Base-by-base conservation (phyloP, 1,140 invertebrate genomes). In the Orchestia grillus region DNA sequence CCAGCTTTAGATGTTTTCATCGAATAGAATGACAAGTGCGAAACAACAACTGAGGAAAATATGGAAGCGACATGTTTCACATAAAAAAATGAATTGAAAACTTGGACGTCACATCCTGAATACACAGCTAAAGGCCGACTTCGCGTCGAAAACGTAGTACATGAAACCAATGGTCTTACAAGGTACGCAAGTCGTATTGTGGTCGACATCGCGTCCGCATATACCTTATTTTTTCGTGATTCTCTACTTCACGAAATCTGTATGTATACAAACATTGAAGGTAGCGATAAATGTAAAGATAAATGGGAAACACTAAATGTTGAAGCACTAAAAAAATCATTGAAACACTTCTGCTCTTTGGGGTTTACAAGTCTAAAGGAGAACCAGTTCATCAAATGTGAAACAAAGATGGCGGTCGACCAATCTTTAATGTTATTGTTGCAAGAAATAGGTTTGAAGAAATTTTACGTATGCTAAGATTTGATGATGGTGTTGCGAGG, bases 361-460 rank as follows among this genome's bases (percentile, higher is more conserved):
- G 94, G 4, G 94, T 95, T 6, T 95, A 95, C 47, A 95, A 95
- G 40, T 95, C 94, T 77, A 95, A 95, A 95, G 94, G 94, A 95
- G 94, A 95, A 95, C 45, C 94, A 95, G 94, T 95, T 95, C 45
- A 95, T 95, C 94, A 95, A 77, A 4, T 95, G 40, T 95, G 94
- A 36, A 95, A 36, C 40, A 95, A 95, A 42, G 6, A 77, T 77
- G 42, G 40, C 40, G 94, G 94, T 15, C 28, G 94, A 95, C 94
- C 94, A 95, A 57, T 95, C 94, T 95, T 95, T 36, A 57, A 77
- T 77, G 94, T 36, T 4, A 95, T 95, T 57, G 8, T 95, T 95
- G 94, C 94, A 95, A 8, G 28, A 95, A 95, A 95, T 36, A 95
- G 45, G 94, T 95, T 95, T 53, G 8, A 95, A 95, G 94, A 95